These are phyloP conservation scores for Sebastes iracundus DNA, from an alignment of 2,797 vertebrate genomes.

Conservation along the genomic window DNA sequence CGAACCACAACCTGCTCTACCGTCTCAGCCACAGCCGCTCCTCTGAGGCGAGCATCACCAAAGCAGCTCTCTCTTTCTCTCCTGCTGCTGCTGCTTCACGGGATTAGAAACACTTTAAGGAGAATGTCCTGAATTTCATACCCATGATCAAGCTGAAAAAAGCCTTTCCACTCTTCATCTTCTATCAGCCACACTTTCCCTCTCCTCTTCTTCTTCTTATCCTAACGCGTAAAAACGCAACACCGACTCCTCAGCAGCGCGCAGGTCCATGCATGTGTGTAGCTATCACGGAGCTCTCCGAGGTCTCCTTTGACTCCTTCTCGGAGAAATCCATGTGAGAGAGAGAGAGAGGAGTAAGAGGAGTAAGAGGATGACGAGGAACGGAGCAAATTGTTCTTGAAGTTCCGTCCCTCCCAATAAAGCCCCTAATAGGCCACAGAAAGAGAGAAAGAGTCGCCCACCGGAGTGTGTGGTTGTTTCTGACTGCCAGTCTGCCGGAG, in stretches of 20 bases:
- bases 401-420: conserved; percentile 70
- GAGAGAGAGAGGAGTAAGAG: background rate
- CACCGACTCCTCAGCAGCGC: conserved; percentile 1
- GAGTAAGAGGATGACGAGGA: conserved; percentile 43
- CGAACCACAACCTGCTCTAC: too few relatives aligned
- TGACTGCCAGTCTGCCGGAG: conserved; percentile 78
- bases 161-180: conserved; percentile 8
- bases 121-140: conserved; percentile 14
- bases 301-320: background rate
- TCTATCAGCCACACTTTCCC: conserved; percentile 19
- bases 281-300: background rate
- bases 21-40: too few relatives aligned
- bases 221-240: background rate
- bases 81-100: background rate
- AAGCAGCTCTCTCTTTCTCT: background rate
- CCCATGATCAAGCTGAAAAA: background rate
- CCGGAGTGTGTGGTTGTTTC: conserved; percentile 74
- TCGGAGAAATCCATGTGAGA: conserved; percentile 45
- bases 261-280: conserved; percentile 6
- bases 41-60: conserved; percentile 55
- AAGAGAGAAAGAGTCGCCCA: conserved; percentile 64
- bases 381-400: conserved; percentile 50
- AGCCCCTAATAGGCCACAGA: conserved; percentile 48
- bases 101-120: conserved; percentile 17
- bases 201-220: background rate